Conservation (phyloP, 2,113 vertebrate species). For the Anser brachyrhynchus region DNA sequence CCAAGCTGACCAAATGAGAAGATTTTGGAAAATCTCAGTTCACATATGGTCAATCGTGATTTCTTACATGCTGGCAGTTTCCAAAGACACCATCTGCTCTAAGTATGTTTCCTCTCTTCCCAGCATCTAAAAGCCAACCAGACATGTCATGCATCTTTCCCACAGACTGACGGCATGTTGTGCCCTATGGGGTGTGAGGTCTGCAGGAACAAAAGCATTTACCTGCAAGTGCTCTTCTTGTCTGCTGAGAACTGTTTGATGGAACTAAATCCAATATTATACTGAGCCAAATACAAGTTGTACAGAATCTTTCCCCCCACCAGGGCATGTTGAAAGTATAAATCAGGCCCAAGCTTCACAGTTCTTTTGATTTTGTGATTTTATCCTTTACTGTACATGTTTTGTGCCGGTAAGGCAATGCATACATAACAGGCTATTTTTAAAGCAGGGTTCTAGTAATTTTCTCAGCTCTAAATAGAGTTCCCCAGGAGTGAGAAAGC, state of each 20-base stretch:
- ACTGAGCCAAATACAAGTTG: neutral
- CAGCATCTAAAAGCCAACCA: neutral
- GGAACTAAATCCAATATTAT: neutral
- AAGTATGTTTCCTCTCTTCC: neutral
- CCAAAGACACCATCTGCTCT: constrained; percentile 47
- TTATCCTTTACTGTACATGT: neutral
- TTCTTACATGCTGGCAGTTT: neutral
- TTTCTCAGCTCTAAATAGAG: neutral
- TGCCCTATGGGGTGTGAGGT: neutral
- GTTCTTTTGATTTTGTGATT: neutral
- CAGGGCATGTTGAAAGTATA: neutral
- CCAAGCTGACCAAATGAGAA: neutral
- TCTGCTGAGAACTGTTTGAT: neutral
- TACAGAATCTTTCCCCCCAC: neutral
- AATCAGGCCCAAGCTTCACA: neutral
- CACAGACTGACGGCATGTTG: neutral
- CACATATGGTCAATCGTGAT: neutral
- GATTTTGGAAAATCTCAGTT: constrained; percentile 5
- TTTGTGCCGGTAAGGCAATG: neutral
- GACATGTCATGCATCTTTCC: neutral
- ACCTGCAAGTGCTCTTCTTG: neutral
- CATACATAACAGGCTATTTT: accelerated
- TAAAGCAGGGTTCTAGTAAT: neutral
- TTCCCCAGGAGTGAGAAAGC: neutral
- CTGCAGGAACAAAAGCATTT: neutral